Percentiles rank a stretch among this genome's conserved stretches.
These are phyloP conservation scores for Xiphorhynchus elegans DNA, from an alignment of 2,113 vertebrate species.

Conservation along the genomic window DNA sequence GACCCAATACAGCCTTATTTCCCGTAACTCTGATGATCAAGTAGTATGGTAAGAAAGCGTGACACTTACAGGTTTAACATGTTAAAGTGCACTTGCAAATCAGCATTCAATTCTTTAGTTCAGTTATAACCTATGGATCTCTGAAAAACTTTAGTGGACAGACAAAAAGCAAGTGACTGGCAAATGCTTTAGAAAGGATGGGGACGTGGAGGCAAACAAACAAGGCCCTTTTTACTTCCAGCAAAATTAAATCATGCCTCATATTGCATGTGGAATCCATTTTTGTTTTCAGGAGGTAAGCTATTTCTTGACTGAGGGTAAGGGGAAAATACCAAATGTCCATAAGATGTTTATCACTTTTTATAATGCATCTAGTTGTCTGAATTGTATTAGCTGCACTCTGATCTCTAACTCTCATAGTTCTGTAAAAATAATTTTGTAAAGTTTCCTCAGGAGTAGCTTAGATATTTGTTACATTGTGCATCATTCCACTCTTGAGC, in stretches of 20 bases:
- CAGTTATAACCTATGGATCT: background rate
- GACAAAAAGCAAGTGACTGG: background rate
- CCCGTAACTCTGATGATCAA: background rate
- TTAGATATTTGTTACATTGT: background rate
- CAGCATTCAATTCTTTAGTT: background rate
- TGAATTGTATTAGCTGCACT: background rate
- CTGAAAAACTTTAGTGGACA: background rate
- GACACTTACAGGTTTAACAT: fast-evolving
- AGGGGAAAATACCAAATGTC: background rate
- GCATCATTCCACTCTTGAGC: background rate
- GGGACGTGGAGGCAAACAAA: background rate
- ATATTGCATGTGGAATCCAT: background rate
- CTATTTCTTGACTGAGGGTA: background rate
- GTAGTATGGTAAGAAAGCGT: background rate
- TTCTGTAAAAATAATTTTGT: background rate
- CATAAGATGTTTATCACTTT: background rate
- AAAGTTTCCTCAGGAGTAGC: background rate
- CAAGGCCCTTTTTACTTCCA: background rate
- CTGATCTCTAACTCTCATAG: background rate
- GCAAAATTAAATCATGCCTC: background rate
- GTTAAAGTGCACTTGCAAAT: background rate
- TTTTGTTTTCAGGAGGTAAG: background rate
- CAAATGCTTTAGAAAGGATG: background rate
- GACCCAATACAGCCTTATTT: background rate
- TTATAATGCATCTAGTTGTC: background rate